phyloP scores from a whole-genome alignment of 2,113 vertebrate genomes.

The Peromyscus maniculatus region DNA sequence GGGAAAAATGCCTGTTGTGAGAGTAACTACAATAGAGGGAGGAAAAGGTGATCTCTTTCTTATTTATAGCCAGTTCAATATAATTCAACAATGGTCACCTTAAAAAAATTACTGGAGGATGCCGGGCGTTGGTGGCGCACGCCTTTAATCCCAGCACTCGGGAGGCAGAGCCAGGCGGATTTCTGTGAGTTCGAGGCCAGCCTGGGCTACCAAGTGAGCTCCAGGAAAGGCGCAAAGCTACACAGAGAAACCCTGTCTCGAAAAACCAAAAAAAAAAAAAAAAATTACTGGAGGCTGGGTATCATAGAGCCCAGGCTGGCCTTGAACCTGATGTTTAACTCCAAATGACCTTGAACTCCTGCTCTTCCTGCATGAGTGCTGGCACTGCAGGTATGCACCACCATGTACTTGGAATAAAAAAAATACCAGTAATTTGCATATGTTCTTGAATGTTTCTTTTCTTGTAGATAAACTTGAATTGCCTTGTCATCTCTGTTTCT shows the following conservation, averaged over 20 bases:
- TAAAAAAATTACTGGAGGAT: not conserved
- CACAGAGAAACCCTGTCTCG: too few species aligned
- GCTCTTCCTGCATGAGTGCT: not conserved
- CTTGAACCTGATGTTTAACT: not conserved
- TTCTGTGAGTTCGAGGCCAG: too few species aligned
- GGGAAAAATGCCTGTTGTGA: not conserved
- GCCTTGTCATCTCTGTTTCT: not conserved
- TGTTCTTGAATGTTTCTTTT: constrained; percentile 71
- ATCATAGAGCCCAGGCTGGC: not conserved
- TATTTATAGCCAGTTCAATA: not conserved
- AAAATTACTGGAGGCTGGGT: not conserved
- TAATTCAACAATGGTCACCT: not conserved
- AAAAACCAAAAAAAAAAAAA: too few species aligned
- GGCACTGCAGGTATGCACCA: not conserved
- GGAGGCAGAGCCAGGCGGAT: too few species aligned
- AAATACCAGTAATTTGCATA: not conserved
- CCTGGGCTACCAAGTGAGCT: too few species aligned
- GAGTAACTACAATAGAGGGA: not conserved
- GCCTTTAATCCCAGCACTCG: too few species aligned
- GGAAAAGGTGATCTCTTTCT: not conserved
- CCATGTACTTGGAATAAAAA: not conserved
- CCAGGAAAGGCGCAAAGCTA: too few species aligned
- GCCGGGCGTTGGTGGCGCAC: too few species aligned
- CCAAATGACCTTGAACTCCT: not conserved
- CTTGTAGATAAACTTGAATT: not conserved